Evolutionary conservation across 2,888 invertebrate species (phyloP).

Genomic region (Palloptera scutellata): DNA sequence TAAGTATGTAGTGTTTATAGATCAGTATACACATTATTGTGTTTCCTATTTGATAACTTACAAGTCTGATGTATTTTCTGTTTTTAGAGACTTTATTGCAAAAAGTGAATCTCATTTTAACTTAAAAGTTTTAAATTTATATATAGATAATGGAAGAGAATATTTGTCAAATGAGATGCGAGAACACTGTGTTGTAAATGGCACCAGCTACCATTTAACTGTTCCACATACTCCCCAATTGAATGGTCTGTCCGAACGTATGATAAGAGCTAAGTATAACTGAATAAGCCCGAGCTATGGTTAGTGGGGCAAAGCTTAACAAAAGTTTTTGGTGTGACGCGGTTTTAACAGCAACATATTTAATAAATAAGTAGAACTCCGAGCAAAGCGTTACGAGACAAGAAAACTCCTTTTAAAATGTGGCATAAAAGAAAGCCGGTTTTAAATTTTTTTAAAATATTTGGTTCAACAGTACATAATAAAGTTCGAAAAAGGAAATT

Average conservation of each 20-base stretch:
- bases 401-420: no score
- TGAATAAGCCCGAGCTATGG: conserved; percentile 55
- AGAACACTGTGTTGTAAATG: conserved; percentile 53
- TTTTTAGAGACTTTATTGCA: conserved; percentile 30
- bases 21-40: no score
- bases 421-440: no score
- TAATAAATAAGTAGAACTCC: no score
- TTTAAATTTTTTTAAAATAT: no score
- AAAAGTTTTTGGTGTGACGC: conserved; percentile 55
- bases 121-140: conserved; percentile 47
- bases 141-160: no score
- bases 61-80: conserved; percentile 48
- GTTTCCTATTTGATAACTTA: conserved; percentile 49
- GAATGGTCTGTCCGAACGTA: conserved; percentile 52
- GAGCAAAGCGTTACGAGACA: conserved; percentile 49
- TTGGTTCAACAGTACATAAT: no score
- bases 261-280: conserved; percentile 56
- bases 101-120: conserved; percentile 45
- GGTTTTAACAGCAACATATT: no score
- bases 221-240: no score
- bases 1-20: conserved; percentile 56
- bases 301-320: conserved; percentile 48
- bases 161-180: no score
- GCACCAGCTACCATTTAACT: conserved; percentile 56
- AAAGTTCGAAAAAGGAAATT: no score